Conservation (phyloP, 2,888 invertebrate genomes). For the Ennomos erosarius region DNA sequence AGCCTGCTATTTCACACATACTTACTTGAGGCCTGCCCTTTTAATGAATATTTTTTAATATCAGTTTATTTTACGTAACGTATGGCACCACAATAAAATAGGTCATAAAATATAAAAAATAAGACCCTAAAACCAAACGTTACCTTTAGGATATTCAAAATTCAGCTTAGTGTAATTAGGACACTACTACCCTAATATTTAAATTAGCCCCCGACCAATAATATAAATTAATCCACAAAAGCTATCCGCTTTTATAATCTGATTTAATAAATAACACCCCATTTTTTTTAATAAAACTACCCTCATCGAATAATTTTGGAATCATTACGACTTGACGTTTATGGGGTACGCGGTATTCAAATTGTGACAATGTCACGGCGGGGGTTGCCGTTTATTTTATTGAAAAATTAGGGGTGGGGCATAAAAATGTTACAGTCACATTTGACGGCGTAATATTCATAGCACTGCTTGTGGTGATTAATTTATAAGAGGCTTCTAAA, state of each 20-base stretch:
- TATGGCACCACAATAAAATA: no score
- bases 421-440: constrained; percentile 34
- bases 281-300: constrained; percentile 37
- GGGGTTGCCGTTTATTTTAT: constrained; percentile 42
- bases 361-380: constrained; percentile 43
- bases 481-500: no score
- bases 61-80: no score
- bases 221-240: constrained; percentile 36
- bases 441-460: constrained; percentile 13
- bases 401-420: constrained; percentile 38
- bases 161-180: no score
- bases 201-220: constrained; percentile 26
- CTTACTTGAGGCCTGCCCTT: no score
- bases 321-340: constrained; percentile 46
- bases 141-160: no score
- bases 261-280: constrained; percentile 38
- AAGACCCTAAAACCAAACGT: no score
- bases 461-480: constrained; percentile 1
- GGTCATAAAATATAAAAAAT: no score
- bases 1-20: no score
- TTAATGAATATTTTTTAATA: no score
- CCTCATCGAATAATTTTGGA: constrained; percentile 42
- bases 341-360: constrained; percentile 40
- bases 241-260: constrained; percentile 33
- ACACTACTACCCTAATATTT: constrained; percentile 15